Conservation (phyloP, 2,113 vertebrate genomes). For the Chaetura pelagica region DNA sequence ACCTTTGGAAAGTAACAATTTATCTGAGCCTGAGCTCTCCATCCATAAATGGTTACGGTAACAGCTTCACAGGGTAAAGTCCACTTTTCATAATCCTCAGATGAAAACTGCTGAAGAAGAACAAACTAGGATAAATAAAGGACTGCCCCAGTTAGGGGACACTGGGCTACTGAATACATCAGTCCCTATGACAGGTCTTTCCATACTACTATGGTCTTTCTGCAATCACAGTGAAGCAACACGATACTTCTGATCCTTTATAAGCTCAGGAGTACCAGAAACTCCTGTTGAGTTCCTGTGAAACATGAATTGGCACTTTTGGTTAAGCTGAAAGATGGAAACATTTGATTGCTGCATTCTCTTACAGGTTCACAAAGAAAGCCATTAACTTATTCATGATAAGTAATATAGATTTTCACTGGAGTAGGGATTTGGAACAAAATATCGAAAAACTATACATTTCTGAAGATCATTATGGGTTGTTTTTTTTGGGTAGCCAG, state of each 20-base stretch:
- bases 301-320: neutral
- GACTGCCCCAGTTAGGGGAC: neutral
- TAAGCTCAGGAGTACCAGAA: neutral
- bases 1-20: conserved; percentile 11
- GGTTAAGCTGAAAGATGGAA: neutral
- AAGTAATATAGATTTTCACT: neutral
- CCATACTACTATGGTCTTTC: neutral
- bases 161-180: neutral
- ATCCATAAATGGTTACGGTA: neutral
- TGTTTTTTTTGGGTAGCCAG: neutral
- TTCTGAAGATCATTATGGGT: neutral
- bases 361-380: neutral
- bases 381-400: neutral
- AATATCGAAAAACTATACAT: neutral
- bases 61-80: conserved; percentile 20
- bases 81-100: neutral
- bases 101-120: conserved; percentile 10
- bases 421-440: neutral
- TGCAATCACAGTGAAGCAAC: neutral
- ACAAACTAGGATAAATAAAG: conserved; percentile 30
- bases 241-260: neutral
- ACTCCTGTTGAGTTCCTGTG: neutral
- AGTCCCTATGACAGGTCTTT: neutral
- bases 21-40: neutral
- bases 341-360: neutral